These are phyloP conservation scores for Ametastegia equiseti DNA, from an alignment of 2,888 invertebrate genomes.

Conservation along the genomic window DNA sequence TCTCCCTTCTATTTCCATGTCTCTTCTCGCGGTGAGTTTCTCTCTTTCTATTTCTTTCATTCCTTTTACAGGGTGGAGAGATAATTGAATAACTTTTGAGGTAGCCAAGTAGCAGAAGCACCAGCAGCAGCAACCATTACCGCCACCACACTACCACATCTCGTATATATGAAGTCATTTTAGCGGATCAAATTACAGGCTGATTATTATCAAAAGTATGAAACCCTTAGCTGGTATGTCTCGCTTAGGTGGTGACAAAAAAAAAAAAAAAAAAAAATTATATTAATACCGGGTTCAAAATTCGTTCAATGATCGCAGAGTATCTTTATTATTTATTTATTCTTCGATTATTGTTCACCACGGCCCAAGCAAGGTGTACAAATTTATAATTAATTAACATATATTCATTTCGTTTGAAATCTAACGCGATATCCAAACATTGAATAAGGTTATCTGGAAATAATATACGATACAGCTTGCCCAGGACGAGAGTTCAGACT, in stretches of 20 bases:
- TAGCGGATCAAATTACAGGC: constrained; percentile 28
- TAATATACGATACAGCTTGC: too few relatives aligned
- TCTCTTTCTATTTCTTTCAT: constrained; percentile 47
- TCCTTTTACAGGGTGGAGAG: constrained; percentile 48
- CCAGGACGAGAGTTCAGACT: too few relatives aligned
- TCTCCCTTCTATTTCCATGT: background rate
- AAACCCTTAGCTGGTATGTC: background rate
- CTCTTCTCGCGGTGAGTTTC: constrained; percentile 1
- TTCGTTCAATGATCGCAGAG: too few relatives aligned
- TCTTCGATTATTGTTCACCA: too few relatives aligned
- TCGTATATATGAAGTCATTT: constrained; percentile 18
- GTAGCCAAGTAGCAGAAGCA: constrained; percentile 47
- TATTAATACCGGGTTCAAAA: background rate
- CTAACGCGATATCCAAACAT: too few relatives aligned
- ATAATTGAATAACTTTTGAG: constrained; percentile 57
- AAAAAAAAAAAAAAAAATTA: background rate
- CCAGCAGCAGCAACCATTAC: background rate
- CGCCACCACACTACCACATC: background rate
- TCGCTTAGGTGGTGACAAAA: background rate
- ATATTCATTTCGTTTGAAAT: too few relatives aligned
- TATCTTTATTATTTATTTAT: too few relatives aligned
- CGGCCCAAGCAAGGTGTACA: too few relatives aligned
- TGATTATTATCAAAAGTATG: constrained; percentile 24
- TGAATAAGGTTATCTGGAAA: too few relatives aligned
- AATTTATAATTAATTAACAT: too few relatives aligned